Evolutionary conservation across 2,113 vertebrate species (phyloP), one percentile per base, ranked within the genome.

Genomic region (Silurus meridionalis): DNA sequence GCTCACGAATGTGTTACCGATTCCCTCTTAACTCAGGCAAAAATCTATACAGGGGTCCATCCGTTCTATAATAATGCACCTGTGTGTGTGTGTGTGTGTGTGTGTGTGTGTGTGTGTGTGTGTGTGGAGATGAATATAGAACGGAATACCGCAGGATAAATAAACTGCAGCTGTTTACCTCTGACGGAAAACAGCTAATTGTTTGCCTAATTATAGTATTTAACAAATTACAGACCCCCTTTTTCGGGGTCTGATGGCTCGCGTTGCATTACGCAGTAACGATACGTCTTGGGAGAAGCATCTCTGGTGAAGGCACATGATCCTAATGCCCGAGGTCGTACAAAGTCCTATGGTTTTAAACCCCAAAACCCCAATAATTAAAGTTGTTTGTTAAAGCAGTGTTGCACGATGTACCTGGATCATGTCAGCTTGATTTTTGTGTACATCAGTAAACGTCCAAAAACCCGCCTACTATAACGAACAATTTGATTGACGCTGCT

Each of bases 181-280:
- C 63, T 63, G 53, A 71, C 5, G 7, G 64, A 80, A 25, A 69
- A 50, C 28, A 1, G 63, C 61, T 67, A 80, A 69, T 28, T 69
- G 57, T 85, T 67, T 57, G 50, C 11, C 64, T 86, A 79, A 86
- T 80, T 80, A 69, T 17, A 85, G 84, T 85, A 80, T 71, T 81
- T 81, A 81, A 52, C 84, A 61, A 77, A 72, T 86, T 86, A 80
- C 23, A 13, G 78, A 71, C 28, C 84, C 25, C 25, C 63, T 6
- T n/a, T 69, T 80, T 80, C 8, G 23, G 14, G 52, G 25, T 23
- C 53, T 67, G 60, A 71, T 60, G n/a, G 53, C 3, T 80, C 6
- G 64, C 10, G 23, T 57, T n/a, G 64, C 9, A n/a, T 67, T 25
- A 48, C 28, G 19, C 74, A 37, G 61, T 55, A 66, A 77, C 25